phyloP scores from a whole-genome alignment of 2,797 vertebrate species.

The Myotis vivesi region DNA sequence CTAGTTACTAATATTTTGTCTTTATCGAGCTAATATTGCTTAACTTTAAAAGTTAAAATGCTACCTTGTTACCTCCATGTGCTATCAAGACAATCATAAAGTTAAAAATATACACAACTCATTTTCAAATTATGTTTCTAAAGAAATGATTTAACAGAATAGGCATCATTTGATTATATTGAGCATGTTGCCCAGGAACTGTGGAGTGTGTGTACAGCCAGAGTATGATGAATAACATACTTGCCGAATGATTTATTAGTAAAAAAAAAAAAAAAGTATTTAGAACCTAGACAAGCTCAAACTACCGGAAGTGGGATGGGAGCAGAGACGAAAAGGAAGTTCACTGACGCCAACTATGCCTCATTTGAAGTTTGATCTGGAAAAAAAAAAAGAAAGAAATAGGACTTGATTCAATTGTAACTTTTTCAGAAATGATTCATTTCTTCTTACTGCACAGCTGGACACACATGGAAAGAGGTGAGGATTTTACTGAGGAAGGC shows the following conservation, averaged over 20 bases:
- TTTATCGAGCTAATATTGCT: neutral
- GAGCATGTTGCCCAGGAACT: neutral
- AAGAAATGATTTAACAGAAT: conserved; percentile 1
- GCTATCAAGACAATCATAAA: neutral
- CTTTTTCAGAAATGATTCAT: conserved; percentile 83
- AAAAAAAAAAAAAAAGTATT: neutral
- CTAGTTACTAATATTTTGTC: neutral
- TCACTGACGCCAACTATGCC: conserved; percentile 35
- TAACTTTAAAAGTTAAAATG: conserved; percentile 30
- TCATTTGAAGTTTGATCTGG: conserved; percentile 48
- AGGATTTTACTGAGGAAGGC: conserved; percentile 71
- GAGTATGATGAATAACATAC: neutral
- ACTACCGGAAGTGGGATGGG: neutral
- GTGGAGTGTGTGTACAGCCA: neutral
- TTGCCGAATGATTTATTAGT: neutral
- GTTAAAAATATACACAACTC: neutral
- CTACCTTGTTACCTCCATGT: neutral
- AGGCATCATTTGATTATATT: conserved; percentile 1
- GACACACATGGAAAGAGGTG: conserved; percentile 80
- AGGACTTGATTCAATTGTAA: conserved; percentile 69
- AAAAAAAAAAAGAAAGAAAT: neutral
- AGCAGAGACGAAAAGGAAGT: conserved; percentile 39
- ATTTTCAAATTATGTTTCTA: conserved; percentile 30
- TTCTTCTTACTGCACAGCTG: conserved; percentile 74
- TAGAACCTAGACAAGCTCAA: conserved; percentile 28